Percentiles rank a stretch among this genome's conserved stretches.
phyloP scores from a whole-genome alignment of 1,140 invertebrate species.

The Lepidurus apus region DNA sequence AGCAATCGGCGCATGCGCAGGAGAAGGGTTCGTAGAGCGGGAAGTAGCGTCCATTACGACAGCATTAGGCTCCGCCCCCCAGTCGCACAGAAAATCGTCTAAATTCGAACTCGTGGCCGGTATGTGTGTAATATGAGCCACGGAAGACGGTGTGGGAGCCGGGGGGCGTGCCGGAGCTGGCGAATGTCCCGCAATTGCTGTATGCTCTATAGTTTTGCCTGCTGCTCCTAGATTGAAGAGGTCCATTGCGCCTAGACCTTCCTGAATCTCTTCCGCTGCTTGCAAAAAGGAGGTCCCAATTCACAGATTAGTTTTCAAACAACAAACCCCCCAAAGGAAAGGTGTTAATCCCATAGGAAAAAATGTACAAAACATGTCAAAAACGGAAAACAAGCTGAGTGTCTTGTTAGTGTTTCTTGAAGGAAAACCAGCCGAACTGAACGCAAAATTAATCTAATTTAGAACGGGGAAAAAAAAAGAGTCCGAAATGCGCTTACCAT shows the following conservation, averaged over 20 bases:
- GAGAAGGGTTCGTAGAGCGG: neutral
- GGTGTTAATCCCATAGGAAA: neutral
- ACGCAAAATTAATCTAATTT: no score
- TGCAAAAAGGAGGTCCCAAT: neutral
- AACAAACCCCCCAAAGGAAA: neutral
- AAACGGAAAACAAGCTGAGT: no score
- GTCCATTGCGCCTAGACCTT: neutral
- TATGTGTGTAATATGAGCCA: neutral
- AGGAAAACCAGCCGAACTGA: no score
- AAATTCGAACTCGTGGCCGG: neutral
- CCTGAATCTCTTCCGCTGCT: neutral
- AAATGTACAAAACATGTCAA: neutral
- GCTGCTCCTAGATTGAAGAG: slow-evolving; percentile 12
- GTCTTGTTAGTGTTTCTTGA: no score
- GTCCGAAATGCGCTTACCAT: slow-evolving; percentile 5
- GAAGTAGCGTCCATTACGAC: neutral
- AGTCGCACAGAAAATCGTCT: neutral
- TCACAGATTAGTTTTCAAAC: neutral
- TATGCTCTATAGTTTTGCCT: neutral
- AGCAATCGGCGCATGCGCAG: neutral
- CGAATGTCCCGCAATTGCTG: neutral
- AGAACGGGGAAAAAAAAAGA: no score
- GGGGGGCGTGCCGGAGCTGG: slow-evolving; percentile 15
- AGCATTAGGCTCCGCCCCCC: neutral
- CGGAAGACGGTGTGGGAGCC: neutral